Base-by-base conservation (phyloP, 2,888 invertebrate species). In the Zelleria hepariella region DNA sequence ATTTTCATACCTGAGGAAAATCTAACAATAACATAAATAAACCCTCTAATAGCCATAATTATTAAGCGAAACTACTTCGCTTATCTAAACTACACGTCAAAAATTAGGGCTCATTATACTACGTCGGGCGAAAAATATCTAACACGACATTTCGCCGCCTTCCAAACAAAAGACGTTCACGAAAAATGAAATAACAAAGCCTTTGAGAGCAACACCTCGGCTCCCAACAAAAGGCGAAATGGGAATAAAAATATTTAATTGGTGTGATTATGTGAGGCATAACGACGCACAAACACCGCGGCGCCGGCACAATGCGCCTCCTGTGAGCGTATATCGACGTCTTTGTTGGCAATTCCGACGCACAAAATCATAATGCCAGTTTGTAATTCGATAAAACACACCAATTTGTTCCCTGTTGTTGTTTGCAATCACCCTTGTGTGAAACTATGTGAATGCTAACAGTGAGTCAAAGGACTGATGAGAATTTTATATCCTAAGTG, bases 211-310 rank as follows among this genome's bases (percentile, higher is more conserved):
- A 57, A 68, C 71, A 74, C 72, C 71, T 73, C 68, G 67, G 65
- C 59, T 62, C 64, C 67, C 71, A 74, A 80, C 75, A 86, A 84
- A 42, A 78, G 58, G 75, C 61, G 71, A 74, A 83, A 80, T 80
- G 78, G 79, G 79, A 82, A 85, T 77, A 78, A 84, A 85, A 85
- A 84, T 80, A 83, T 83, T 80, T 85, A 86, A 86, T 86, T 86
- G 85, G 82, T 75, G 78, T 85, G 79, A 85, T 86, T 85, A 83
- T 71, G 68, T 61, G 68, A 67, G 74, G 79, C 79, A 85, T 83
- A 82, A 77, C 66, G 69, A 70, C 67, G 70, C 68, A 82, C 82
- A 84, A 82, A 85, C 82, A 83, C 82, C 85, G 79, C 85, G 75
- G 85, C 66, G 71, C 79, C 63, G 15, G 59, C 65, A 68, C 68